phyloP scores from a whole-genome alignment of 2,797 vertebrate species.

The Hoplostethus atlanticus region DNA sequence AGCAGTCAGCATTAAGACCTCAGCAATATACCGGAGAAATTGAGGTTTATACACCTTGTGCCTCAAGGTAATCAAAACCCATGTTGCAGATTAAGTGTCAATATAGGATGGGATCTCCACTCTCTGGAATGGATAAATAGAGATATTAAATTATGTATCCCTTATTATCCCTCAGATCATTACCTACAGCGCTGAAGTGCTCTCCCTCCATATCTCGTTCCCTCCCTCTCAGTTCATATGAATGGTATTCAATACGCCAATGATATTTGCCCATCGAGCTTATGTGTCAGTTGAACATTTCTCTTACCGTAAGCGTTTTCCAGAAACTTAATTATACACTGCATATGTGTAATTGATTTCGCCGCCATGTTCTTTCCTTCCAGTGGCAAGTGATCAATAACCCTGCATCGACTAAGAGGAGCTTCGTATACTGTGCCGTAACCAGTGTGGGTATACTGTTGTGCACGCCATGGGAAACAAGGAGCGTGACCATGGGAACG shows the following conservation, averaged over 20 bases:
- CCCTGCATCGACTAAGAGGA: conserved; percentile 66
- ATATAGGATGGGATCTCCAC: conserved; percentile 48
- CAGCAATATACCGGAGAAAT: not conserved
- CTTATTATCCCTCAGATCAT: conserved; percentile 54
- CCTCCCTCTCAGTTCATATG: conserved; percentile 20
- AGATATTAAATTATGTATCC: conserved; percentile 70
- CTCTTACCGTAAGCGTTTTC: conserved; percentile 69
- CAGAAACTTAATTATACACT: conserved; percentile 76
- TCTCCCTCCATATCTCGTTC: conserved; percentile 6
- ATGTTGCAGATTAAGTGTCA: conserved; percentile 52
- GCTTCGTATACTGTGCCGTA: conserved; percentile 47
- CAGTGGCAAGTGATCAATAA: conserved; percentile 81
- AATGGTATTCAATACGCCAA: conserved; percentile 49
- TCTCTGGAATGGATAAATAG: conserved; percentile 63
- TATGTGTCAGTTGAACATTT: conserved; percentile 61
- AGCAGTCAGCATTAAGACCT: not conserved
- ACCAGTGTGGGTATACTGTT: conserved; percentile 19
- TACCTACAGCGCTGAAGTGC: conserved; percentile 31
- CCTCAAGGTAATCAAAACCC: conserved; percentile 50
- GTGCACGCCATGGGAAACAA: conserved; percentile 1
- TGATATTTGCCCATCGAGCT: conserved; percentile 59
- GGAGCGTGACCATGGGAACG: not conserved
- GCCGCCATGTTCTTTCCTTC: conserved; percentile 76
- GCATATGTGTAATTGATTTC: conserved; percentile 81
- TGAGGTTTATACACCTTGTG: conserved; percentile 12